Evolutionary conservation across 2,888 invertebrate species (phyloP).

Genomic region (Hipparchia sbordonii): DNA sequence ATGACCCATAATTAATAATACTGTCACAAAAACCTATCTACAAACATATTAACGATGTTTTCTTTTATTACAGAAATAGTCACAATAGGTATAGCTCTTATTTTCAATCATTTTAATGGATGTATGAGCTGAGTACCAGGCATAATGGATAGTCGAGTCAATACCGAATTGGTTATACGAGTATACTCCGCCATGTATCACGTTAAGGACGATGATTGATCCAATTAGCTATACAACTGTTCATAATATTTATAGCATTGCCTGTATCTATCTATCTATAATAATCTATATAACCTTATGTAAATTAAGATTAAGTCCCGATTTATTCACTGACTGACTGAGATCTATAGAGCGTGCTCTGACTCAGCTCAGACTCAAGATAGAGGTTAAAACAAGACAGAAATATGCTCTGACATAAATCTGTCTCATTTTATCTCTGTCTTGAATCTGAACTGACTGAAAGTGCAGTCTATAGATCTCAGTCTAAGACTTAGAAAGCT

Average conservation of each 20-base stretch:
- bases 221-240: constrained; percentile 5
- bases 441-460: too few relatives aligned
- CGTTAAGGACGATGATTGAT: not conserved
- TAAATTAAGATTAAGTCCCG: too few relatives aligned
- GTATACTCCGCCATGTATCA: not conserved
- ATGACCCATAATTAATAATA: not conserved
- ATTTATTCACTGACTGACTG: too few relatives aligned
- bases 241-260: not conserved
- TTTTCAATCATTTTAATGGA: constrained; percentile 14
- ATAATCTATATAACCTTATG: too few relatives aligned
- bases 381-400: too few relatives aligned
- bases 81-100: not conserved
- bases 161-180: constrained; percentile 1
- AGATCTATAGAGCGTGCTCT: too few relatives aligned
- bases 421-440: too few relatives aligned
- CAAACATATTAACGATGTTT: not conserved
- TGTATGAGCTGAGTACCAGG: not conserved
- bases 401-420: too few relatives aligned
- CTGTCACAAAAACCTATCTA: not conserved
- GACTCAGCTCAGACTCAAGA: too few relatives aligned
- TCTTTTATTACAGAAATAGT: not conserved
- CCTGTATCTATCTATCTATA: not conserved
- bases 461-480: too few relatives aligned
- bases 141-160: not conserved
- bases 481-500: too few relatives aligned